Evolutionary conservation across 2,888 invertebrate genomes (phyloP).

Genomic region (Epirrhoe alternata): DNA sequence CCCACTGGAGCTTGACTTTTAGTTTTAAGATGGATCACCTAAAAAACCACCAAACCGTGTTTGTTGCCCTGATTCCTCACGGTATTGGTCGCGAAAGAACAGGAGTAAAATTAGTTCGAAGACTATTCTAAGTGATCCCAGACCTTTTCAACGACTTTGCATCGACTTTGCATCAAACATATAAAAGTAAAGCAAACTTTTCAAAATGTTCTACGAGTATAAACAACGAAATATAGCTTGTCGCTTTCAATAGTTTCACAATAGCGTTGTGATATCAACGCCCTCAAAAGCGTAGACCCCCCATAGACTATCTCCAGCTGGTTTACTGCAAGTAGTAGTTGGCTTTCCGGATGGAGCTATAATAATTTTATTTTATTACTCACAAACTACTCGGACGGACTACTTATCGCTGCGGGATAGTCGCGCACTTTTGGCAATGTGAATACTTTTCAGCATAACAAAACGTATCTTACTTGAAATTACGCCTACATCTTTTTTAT

Average conservation of each 20-base stretch:
- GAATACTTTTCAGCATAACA: neutral
- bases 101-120: too few species aligned
- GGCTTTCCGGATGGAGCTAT: conserved; percentile 29
- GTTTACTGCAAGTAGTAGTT: conserved; percentile 24
- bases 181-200: too few species aligned
- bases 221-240: neutral
- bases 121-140: too few species aligned
- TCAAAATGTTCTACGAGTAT: too few species aligned
- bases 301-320: conserved; percentile 26
- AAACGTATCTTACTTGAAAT: neutral
- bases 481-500: neutral
- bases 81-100: too few species aligned
- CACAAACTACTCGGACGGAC: conserved; percentile 7
- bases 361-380: conserved; percentile 31
- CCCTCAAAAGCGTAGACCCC: conserved; percentile 17
- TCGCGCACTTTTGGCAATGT: neutral
- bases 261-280: neutral
- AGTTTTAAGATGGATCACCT: too few species aligned
- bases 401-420: conserved; percentile 25
- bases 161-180: too few species aligned
- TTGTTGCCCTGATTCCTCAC: too few species aligned
- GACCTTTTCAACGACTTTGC: too few species aligned
- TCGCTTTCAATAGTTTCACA: conserved; percentile 8
- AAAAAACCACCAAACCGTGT: too few species aligned
- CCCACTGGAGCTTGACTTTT: too few species aligned